Evolutionary conservation across 1,140 invertebrate genomes (phyloP), one percentile per base, ranked within the genome.

Genomic region (Lordiphosa stackelbergi): DNA sequence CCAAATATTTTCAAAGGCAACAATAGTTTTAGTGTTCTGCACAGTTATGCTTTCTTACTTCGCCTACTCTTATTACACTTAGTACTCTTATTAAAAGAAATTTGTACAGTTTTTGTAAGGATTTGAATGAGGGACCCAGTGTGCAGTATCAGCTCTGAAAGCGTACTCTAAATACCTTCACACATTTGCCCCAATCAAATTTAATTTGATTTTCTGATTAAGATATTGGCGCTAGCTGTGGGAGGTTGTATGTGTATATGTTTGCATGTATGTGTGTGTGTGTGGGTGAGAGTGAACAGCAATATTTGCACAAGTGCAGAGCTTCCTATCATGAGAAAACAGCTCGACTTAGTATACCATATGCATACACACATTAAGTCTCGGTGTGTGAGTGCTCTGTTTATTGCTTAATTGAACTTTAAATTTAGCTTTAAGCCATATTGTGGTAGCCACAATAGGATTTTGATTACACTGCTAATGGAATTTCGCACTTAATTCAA

Each of bases 361-460:
- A 52, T 54, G 42, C 19, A 37, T 34, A 54, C 12, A 43, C 11
- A 51, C 40, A 59, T 36, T 34, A 51, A 55, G 24, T 51, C 42
- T 40, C 35, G 37, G 47, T 40, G 38, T 36, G 35, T 43, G 24
- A 42, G 38, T 24, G 38, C 62, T 59, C 62, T 55, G 75, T 43
- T 83, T 72, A 83, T 83, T 61, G 72, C 75, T 81, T 69, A 81
- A 81, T 75, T 77, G 72, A 75, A 74, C 53, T 70, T 59, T 68
- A 71, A 69, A 53, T 61, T 42, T 69, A 57, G 62, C 53, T 45
- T 45, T 45, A 45, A 57, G 53, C 52, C 37, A 40, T 40, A 64
- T 31, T 31, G 28, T 31, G 28, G 28, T 1, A 31, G 7, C 28
- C 22, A 41, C 41, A 37, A 31, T 53, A 53, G 41, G 54, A 40